A percentile compares a stretch with the other conserved stretches of the same genome.
Evolutionary conservation across 2,113 vertebrate genomes (phyloP).

Genomic region (Salvelinus namaycush): DNA sequence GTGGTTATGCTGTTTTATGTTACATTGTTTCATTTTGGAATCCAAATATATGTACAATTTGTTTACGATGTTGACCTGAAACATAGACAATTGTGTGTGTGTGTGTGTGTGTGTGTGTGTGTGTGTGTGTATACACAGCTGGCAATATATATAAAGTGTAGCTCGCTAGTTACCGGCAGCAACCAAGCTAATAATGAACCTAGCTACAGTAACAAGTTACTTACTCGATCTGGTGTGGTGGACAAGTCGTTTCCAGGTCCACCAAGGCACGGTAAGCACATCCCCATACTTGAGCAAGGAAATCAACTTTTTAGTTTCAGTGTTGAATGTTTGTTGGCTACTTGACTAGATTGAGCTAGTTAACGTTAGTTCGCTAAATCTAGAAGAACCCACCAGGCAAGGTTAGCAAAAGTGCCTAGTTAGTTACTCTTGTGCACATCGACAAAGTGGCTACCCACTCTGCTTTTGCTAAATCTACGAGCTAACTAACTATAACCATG

Average conservation of each 20-base stretch:
- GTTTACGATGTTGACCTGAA: too few species aligned
- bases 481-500: background rate
- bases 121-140: too few species aligned
- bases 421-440: conserved; percentile 6
- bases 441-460: conserved; percentile 40
- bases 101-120: too few species aligned
- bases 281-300: conserved; percentile 78
- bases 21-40: too few species aligned
- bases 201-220: conserved; percentile 41
- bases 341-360: background rate
- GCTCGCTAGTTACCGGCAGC: background rate
- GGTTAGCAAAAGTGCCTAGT: conserved; percentile 19
- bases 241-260: conserved; percentile 81
- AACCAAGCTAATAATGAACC: too few species aligned
- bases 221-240: conserved; percentile 86
- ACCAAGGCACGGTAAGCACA: conserved; percentile 88
- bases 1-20: too few species aligned
- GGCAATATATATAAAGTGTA: background rate
- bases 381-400: background rate
- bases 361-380: background rate
- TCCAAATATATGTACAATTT: too few species aligned
- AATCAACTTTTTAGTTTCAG: conserved; percentile 1
- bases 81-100: too few species aligned
- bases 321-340: background rate
- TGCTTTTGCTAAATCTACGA: conserved; percentile 15